These are phyloP conservation scores for Campoplex capitator DNA, from an alignment of 2,888 invertebrate species.

Conservation along the genomic window DNA sequence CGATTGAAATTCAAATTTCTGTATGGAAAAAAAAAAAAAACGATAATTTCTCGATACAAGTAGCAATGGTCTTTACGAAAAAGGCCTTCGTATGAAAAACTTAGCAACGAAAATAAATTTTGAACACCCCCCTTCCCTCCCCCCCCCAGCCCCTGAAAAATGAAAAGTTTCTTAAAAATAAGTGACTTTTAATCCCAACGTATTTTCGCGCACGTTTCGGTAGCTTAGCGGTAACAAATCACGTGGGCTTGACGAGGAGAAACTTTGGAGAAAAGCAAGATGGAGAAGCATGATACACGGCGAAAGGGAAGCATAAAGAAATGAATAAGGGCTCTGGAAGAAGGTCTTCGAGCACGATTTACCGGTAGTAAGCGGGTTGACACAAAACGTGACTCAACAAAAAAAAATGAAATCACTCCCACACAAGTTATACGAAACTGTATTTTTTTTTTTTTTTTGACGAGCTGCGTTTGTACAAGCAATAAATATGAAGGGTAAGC, in stretches of 20 bases:
- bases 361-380: conserved; percentile 59
- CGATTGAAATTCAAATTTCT: not conserved
- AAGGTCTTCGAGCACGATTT: conserved; percentile 67
- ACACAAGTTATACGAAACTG: conserved; percentile 27
- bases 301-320: conserved; percentile 28
- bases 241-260: conserved; percentile 25
- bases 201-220: conserved; percentile 64
- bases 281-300: conserved; percentile 29
- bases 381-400: conserved; percentile 12
- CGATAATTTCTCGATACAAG: too few relatives aligned
- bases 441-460: conserved; percentile 32
- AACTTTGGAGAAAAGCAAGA: conserved; percentile 42
- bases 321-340: conserved; percentile 5
- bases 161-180: conserved; percentile 20
- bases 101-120: not conserved
- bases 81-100: not conserved
- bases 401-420: conserved; percentile 11
- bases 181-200: conserved; percentile 46
- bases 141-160: not conserved
- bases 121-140: not conserved
- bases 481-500: not conserved
- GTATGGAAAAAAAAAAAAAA: too few relatives aligned
- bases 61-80: not conserved
- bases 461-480: not conserved
- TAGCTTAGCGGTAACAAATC: conserved; percentile 53